Evolutionary conservation across 2,797 vertebrate species (phyloP).

Genomic region (Gambusia yucatana): DNA sequence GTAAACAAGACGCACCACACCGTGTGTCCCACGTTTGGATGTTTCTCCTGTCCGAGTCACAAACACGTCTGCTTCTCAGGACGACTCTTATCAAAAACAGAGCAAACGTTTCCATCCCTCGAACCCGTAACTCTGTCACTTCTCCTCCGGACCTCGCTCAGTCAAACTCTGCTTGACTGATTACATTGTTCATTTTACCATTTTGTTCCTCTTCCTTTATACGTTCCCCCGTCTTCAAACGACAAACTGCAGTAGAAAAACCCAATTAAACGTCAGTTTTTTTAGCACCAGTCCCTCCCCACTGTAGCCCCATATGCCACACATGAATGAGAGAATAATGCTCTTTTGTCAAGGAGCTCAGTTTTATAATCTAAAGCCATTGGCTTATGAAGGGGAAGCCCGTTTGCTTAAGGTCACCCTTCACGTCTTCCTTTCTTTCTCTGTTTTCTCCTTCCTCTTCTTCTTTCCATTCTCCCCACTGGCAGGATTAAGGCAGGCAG

Average conservation of each 20-base stretch:
- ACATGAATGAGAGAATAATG: conserved; percentile 72
- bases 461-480: conserved; percentile 42
- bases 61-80: background rate
- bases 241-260: conserved; percentile 59
- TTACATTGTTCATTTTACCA: background rate
- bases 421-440: conserved; percentile 48
- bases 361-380: conserved; percentile 70
- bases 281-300: conserved; percentile 59
- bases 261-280: conserved; percentile 71
- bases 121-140: background rate
- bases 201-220: conserved; percentile 3
- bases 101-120: background rate
- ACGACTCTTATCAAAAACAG: background rate
- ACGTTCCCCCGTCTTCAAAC: conserved; percentile 25
- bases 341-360: conserved; percentile 61
- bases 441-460: conserved; percentile 5
- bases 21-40: background rate
- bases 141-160: background rate
- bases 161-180: background rate
- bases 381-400: conserved; percentile 68
- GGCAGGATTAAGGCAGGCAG: conserved; percentile 58
- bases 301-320: conserved; percentile 39
- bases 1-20: background rate
- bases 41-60: background rate
- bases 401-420: conserved; percentile 68